Conservation (phyloP, 1,140 invertebrate species). For the Oryzaephilus surinamensis region DNA sequence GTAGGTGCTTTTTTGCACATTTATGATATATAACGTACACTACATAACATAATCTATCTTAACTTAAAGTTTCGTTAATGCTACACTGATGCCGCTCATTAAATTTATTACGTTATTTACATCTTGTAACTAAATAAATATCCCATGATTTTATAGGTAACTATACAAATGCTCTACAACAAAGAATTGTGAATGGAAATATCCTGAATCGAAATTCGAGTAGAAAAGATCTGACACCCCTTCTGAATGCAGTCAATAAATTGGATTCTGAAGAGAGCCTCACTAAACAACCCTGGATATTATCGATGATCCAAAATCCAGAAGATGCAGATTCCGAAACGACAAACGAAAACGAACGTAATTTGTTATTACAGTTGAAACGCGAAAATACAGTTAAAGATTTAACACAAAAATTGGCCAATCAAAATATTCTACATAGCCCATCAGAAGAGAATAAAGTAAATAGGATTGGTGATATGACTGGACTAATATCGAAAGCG, state of each 20-base stretch:
- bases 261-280: conserved; percentile 42
- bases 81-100: no score
- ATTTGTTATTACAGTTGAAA: conserved; percentile 50
- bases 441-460: conserved; percentile 40
- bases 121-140: no score
- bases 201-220: conserved; percentile 36
- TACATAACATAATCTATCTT: no score
- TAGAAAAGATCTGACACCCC: conserved; percentile 45
- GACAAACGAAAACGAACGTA: conserved; percentile 48
- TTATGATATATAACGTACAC: not conserved
- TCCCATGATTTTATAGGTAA: conserved; percentile 34
- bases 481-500: conserved; percentile 82
- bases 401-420: conserved; percentile 72
- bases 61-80: no score
- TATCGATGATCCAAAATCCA: conserved; percentile 39
- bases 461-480: conserved; percentile 66
- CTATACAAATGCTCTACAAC: conserved; percentile 45
- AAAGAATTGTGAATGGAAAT: conserved; percentile 44
- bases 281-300: conserved; percentile 51
- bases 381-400: conserved; percentile 76
- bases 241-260: conserved; percentile 47
- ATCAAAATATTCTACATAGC: conserved; percentile 50
- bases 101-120: no score
- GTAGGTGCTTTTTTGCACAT: conserved; percentile 16
- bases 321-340: conserved; percentile 38